Base-by-base conservation (phyloP, 2,113 vertebrate species). In the Poicephalus gulielmi region DNA sequence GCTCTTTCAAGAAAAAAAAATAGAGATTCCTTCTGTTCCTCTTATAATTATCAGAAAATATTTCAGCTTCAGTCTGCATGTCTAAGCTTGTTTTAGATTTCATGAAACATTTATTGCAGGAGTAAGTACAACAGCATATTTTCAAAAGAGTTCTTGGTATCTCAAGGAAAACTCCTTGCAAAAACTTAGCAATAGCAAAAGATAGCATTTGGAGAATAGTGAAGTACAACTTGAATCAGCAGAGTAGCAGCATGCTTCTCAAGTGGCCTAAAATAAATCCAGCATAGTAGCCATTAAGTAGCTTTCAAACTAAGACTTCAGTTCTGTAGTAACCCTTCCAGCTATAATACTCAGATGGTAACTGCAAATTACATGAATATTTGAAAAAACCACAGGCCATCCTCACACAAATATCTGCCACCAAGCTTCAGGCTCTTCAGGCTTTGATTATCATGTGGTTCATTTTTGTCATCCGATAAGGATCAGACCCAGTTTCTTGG, bases 361-460 rank as follows among this genome's bases (percentile, higher is more conserved):
- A 67, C 28, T 35, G 49, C 22, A 83, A 88, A 92, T 73, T 68
- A 41, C 31, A n/a, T 22, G 7, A 66, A 44, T 16, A 76, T 24
- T 31, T 50, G 6, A 28, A 86, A 80, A 84, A 57, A 50, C 0
- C 0, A 0, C 2, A 12, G 22, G 11, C 23, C 28, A 17, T 93
- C 20, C 4, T 4, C 37, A 39, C 17, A 69, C 8, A 60, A 85
- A 20, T 4, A 86, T 14, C 39, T 77, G n/a, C 41, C 37, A 74
- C 35, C 30, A 79, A 22, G 20, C 76, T 88, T 68, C 67, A 66
- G 37, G n/a, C 17, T 83, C 46, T 76, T 82, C 55, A 53, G 44
- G 22, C 18, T 83, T 80, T 90, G 47, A 39, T 50, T 66, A 50
- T 69, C 20, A 17, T 15, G 30, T 66, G 33, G 82, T 64, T 87